Evolutionary conservation across 2,888 invertebrate species (phyloP).

Genomic region (Seira ritae): DNA sequence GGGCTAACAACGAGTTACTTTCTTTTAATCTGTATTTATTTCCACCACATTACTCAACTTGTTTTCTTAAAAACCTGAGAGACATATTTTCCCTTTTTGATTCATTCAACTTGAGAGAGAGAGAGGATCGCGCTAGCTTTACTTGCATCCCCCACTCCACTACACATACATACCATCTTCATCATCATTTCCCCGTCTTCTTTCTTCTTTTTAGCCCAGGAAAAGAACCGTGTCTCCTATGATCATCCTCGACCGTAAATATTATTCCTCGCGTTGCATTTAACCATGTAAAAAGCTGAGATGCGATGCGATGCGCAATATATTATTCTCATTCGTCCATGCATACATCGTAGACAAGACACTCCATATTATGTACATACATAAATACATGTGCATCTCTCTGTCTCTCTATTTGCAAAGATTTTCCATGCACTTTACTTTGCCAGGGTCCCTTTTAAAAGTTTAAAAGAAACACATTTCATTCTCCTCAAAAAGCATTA

Average conservation of each 20-base stretch:
- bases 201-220: too few relatives aligned
- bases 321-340: slow-evolving; percentile 37
- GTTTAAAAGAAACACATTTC: neutral
- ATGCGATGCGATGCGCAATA: neutral
- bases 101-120: neutral
- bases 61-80: slow-evolving; percentile 16
- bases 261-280: slow-evolving; percentile 44
- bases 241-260: slow-evolving; percentile 73
- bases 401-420: too few relatives aligned
- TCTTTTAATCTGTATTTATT: slow-evolving; percentile 74
- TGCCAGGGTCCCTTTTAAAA: neutral
- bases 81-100: neutral
- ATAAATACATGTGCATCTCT: too few relatives aligned
- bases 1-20: slow-evolving; percentile 73
- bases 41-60: slow-evolving; percentile 67
- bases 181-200: too few relatives aligned
- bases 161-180: too few relatives aligned
- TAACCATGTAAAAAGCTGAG: slow-evolving; percentile 9
- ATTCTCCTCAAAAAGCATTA: neutral
- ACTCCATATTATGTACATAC: too few relatives aligned
- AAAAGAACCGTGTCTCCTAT: slow-evolving; percentile 74
- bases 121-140: neutral
- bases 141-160: too few relatives aligned
- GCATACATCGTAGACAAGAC: slow-evolving; percentile 37
- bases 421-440: neutral